phyloP scores from a whole-genome alignment of 1,140 invertebrate genomes.

The Drosophila subpulchrella region DNA sequence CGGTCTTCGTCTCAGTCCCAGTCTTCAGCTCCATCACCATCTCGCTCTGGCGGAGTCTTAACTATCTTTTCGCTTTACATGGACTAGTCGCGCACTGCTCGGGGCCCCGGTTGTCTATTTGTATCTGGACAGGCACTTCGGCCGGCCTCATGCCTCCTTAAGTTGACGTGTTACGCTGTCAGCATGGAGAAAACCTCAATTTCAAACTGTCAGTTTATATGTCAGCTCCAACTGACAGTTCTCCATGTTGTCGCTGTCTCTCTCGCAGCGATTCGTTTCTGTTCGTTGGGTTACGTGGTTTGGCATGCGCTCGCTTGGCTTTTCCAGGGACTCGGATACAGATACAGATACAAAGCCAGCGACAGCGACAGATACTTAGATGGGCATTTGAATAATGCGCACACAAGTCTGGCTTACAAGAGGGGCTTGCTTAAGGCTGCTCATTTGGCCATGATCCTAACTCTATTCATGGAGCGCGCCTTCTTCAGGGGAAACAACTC shows the following conservation, averaged over 20 bases:
- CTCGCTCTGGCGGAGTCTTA: constrained; percentile 38
- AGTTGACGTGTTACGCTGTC: constrained; percentile 83
- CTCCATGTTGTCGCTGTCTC: constrained; percentile 66
- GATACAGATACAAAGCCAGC: constrained; percentile 15
- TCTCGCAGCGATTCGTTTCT: constrained; percentile 41
- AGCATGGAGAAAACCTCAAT: constrained; percentile 82
- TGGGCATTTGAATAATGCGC: constrained; percentile 78
- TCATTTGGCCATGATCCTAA: constrained; percentile 46
- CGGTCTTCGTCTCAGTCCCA: background rate
- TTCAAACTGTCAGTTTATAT: constrained; percentile 83
- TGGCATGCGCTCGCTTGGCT: constrained; percentile 41
- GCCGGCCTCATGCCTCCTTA: constrained; percentile 78
- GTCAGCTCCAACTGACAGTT: constrained; percentile 82
- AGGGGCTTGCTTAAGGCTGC: constrained; percentile 44
- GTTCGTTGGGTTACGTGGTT: constrained; percentile 34
- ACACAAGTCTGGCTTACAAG: constrained; percentile 46
- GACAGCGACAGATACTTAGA: constrained; percentile 56
- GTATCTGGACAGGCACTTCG: constrained; percentile 81
- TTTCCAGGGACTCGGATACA: constrained; percentile 41
- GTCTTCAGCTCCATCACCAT: constrained; percentile 3
- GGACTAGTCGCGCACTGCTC: constrained; percentile 31
- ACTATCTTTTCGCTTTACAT: constrained; percentile 66
- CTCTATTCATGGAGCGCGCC: constrained; percentile 46
- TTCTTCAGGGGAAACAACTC: constrained; percentile 43
- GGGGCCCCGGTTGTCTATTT: constrained; percentile 67